phyloP scores from a whole-genome alignment of 2,113 vertebrate genomes.

The Mesocricetus auratus region DNA sequence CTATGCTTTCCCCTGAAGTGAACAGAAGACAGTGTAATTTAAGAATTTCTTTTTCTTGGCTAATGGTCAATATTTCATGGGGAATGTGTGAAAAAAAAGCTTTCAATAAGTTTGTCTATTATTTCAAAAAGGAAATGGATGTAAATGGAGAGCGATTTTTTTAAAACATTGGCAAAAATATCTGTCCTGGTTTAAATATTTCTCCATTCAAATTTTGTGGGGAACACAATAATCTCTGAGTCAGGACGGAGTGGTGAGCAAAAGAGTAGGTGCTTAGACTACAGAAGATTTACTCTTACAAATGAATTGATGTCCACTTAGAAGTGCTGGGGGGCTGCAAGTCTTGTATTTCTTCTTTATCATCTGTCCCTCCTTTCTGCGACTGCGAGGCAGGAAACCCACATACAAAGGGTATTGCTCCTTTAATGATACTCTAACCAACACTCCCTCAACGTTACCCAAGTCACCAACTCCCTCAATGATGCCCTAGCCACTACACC shows the following conservation, averaged over 20 bases:
- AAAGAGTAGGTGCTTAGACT: background rate
- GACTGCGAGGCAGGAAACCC: background rate
- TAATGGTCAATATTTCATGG: background rate
- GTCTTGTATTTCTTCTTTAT: background rate
- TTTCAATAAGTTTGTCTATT: background rate
- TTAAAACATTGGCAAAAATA: background rate
- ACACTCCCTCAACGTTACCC: background rate
- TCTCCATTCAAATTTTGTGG: background rate
- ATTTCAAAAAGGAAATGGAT: background rate
- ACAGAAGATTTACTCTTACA: background rate
- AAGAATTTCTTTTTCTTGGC: background rate
- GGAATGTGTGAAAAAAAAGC: background rate
- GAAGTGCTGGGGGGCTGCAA: background rate
- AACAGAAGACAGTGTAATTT: background rate
- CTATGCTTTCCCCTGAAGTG: background rate
- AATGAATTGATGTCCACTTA: background rate
- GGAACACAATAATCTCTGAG: background rate
- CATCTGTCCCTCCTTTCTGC: background rate
- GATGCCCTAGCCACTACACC: background rate
- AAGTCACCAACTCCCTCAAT: background rate
- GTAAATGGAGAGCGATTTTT: background rate
- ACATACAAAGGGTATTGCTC: background rate
- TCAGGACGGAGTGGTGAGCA: background rate
- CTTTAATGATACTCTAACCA: background rate
- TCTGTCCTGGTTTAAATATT: background rate